These are phyloP conservation scores for Ceriagrion tenellum DNA, from an alignment of 2,888 invertebrate genomes.

Conservation along the genomic window DNA sequence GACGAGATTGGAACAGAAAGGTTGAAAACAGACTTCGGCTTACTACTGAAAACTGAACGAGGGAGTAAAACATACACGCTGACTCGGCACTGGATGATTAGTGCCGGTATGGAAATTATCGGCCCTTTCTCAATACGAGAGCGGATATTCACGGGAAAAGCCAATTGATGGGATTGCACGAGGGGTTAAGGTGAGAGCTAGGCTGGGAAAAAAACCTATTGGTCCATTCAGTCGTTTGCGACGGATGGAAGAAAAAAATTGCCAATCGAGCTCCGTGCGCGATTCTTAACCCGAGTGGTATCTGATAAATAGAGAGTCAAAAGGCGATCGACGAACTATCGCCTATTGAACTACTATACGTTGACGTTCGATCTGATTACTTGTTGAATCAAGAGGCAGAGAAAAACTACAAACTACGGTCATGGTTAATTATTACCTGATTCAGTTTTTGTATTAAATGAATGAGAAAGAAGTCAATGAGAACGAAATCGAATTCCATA, in stretches of 20 bases:
- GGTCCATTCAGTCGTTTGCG: neutral
- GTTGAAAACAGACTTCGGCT: neutral
- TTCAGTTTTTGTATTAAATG: neutral
- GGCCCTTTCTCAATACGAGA: neutral
- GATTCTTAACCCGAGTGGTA: neutral
- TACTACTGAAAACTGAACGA: neutral
- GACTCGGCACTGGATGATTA: neutral
- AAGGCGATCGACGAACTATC: neutral
- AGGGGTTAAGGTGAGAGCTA: neutral
- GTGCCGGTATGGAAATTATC: neutral
- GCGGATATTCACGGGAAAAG: neutral
- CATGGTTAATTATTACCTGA: neutral
- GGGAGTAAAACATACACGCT: neutral
- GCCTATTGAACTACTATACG: neutral
- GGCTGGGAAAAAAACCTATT: neutral
- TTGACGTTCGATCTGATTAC: neutral
- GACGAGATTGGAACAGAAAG: neutral
- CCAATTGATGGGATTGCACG: neutral
- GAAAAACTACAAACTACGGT: neutral
- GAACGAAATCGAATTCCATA: neutral
- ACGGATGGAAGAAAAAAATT: neutral
- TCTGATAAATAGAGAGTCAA: neutral
- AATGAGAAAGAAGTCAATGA: neutral
- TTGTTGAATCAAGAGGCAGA: neutral
- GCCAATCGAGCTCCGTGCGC: neutral